A percentile compares a stretch with the other conserved stretches of the same genome.
Conservation (phyloP, 2,113 vertebrate genomes). For the Colius striatus region DNA sequence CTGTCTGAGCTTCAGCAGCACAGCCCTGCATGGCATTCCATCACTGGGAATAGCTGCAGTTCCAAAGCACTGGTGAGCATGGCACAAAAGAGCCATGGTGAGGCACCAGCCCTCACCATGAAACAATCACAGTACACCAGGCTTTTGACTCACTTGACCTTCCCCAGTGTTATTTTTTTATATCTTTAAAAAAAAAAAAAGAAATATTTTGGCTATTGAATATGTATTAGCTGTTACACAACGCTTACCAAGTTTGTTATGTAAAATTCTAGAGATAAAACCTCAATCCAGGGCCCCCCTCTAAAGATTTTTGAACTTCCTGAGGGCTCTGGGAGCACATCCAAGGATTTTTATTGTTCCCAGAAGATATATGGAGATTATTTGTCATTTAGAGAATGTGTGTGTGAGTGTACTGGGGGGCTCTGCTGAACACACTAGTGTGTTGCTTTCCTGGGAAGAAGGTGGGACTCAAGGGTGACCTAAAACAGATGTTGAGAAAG, state of each 20-base stretch:
- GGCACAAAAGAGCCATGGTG: background rate
- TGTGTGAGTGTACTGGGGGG: background rate
- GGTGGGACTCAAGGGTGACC: conserved; percentile 51
- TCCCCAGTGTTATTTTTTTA: conserved; percentile 45
- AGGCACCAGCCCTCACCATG: background rate
- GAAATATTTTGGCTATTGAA: conserved; percentile 9
- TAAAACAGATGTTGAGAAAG: conserved; percentile 54
- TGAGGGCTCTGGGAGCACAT: conserved; percentile 46
- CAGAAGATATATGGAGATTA: conserved; percentile 33
- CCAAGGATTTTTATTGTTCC: conserved; percentile 53
- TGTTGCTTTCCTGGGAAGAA: conserved; percentile 45
- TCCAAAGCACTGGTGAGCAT: background rate
- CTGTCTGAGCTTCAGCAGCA: background rate
- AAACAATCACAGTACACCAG: conserved; percentile 4
- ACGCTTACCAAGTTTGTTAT: conserved; percentile 44
- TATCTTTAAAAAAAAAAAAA: background rate
- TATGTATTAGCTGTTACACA: conserved; percentile 71
- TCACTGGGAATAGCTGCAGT: background rate
- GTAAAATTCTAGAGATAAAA: conserved; percentile 63
- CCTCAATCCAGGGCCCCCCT: conserved; percentile 24
- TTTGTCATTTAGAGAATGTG: conserved; percentile 34
- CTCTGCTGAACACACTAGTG: background rate
- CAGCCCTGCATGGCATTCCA: background rate
- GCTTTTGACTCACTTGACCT: conserved; percentile 52
- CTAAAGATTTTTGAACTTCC: conserved; percentile 52